Base-by-base conservation (phyloP, 2,797 vertebrate species). In the Choloepus didactylus region DNA sequence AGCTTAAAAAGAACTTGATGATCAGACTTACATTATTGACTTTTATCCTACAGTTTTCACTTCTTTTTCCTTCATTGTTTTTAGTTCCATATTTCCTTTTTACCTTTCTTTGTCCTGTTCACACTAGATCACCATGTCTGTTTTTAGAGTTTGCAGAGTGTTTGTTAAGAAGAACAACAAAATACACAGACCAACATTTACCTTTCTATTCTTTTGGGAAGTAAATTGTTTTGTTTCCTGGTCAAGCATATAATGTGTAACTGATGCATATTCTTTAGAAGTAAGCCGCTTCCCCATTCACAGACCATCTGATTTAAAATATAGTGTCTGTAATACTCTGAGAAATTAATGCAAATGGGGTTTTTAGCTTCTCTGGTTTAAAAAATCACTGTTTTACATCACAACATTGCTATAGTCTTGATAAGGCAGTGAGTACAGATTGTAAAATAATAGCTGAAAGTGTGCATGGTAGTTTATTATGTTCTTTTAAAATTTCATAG, bases 1-100 rank as follows among this genome's bases (percentile, higher is more conserved):
- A 64, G 38, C 60, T 96, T 93, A 79, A 92, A 93, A 95, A 87
- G 90, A 93, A 87, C 14, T 29, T 76, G 41, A 62, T 93, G 51
- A 66, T 25, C 44, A 70, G 69, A n/a, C 35, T 82, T 79, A 1
- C 21, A 6, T 75, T n/a, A 56, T 19, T 92, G 35, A 84, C 29
- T 73, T 76, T 87, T 46, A 35, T 49, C 41, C 31, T 15, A 56
- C 1, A 9, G 6, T 70, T 73, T 75, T 60, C 27, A 18, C 29
- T 86, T 72, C 6, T 54, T 82, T 75, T 73, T 66, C 10, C 8
- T 86, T 79, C 21, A 49, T 4, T 75, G 3, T 41, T 95, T 93
- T 72, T 51, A 38, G 54, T 73, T 46, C 18, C 6, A 44, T 9
- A 4, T 70, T 76, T 70, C 31, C 38, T 49, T 96, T 87, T 64